Evolutionary conservation across 2,888 invertebrate species (phyloP), one percentile per base, ranked within the genome.

Genomic region (Eumacrocentrus americanus): DNA sequence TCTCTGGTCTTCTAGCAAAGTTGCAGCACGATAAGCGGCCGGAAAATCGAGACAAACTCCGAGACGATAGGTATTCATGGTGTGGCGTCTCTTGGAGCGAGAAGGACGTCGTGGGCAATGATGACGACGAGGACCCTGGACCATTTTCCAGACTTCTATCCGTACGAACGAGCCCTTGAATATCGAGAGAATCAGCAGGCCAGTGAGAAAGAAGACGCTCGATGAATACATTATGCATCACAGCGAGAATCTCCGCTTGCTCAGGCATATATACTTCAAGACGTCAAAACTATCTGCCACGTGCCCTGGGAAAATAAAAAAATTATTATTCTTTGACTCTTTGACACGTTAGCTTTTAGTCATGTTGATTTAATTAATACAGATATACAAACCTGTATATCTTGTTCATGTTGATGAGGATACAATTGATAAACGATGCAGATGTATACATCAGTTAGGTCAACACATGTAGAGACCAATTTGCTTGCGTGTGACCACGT

Each of bases 211-310:
- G 29, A 18, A 29, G 16, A 34, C 50, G 34, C 16, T 42, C 54
- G 16, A 61, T 54, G 58, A 60, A 65, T 61, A 54, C 65, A 65
- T 63, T 65, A 63, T 63, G 59, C 55, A 58, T 63, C 56, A 46
- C 44, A 52, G 53, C 20, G 16, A 9, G 52, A 29, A 29, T 29
- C 29, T 29, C 29, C 29, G 29, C 29, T 4, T 9, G 5, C 5
- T 9, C 29, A 9, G 5, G 29, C n/a, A n/a, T n/a, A n/a, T n/a
- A n/a, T n/a, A n/a, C 29, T 29, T 29, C 4, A 29, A 29, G 29
- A 29, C 29, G 29, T 29, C 29, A 29, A 29, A 29, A 29, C 29
- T 9, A 29, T 29, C 29, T 29, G 29, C 29, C 29, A 29, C 29
- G 29, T 29, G 29, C 9, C 5, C 29, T 29, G 9, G 9, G 9